Conservation (phyloP, 2,888 invertebrate species). For the Epirrhoe tristata region DNA sequence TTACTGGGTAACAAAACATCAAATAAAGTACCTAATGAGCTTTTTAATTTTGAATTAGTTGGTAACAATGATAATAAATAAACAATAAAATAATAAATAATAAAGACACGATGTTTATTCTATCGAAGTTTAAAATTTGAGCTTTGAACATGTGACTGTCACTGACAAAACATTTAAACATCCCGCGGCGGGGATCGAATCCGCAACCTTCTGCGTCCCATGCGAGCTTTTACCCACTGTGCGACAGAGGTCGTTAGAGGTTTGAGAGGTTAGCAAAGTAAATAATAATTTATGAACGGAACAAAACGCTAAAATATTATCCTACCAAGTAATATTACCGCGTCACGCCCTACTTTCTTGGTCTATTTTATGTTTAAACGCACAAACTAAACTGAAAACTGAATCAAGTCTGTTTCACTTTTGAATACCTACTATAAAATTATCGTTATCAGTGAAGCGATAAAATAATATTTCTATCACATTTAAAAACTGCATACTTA, state of each 20-base stretch:
- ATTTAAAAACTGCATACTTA: too few species aligned
- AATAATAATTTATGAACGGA: constrained; percentile 12
- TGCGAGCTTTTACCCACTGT: too few species aligned
- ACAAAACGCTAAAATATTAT: constrained; percentile 8
- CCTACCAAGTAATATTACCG: constrained; percentile 8
- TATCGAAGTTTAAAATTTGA: neutral
- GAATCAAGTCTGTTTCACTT: constrained; percentile 7
- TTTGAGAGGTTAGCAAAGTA: neutral
- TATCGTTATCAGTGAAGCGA: neutral
- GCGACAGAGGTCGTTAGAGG: too few species aligned
- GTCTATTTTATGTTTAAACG: constrained; percentile 25
- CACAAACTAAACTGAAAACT: constrained; percentile 16
- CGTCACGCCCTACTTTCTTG: constrained; percentile 26
- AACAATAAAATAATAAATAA: too few species aligned
- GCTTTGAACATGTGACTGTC: too few species aligned
- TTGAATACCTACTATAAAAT: too few species aligned
- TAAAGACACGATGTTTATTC: too few species aligned
- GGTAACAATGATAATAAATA: too few species aligned
- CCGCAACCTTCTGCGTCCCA: too few species aligned
- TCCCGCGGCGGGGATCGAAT: too few species aligned
- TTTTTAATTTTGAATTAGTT: neutral
- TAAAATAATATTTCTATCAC: too few species aligned
- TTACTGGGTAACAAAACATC: constrained; percentile 11
- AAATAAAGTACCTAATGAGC: neutral
- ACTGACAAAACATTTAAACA: too few species aligned